Conservation (phyloP, 2,797 vertebrate genomes). For the Amblyopsis hoosieri region DNA sequence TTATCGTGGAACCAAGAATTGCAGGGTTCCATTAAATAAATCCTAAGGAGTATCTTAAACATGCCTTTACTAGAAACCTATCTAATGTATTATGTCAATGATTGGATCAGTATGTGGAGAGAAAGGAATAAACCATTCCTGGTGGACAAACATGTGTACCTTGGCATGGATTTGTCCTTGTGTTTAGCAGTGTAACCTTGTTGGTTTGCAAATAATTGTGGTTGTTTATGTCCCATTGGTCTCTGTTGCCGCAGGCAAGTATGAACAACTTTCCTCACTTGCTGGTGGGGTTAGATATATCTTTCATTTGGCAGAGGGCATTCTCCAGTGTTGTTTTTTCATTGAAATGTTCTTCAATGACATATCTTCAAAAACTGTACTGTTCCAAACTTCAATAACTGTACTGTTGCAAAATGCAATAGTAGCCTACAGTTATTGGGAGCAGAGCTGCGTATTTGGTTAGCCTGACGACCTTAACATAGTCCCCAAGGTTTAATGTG, state of each 20-base stretch:
- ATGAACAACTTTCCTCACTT: not conserved
- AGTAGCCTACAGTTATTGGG: conserved; percentile 7
- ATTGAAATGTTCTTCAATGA: conserved; percentile 2
- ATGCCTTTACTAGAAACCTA: too few species aligned
- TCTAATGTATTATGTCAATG: too few species aligned
- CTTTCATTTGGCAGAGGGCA: conserved; percentile 9
- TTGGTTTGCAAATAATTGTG: not conserved
- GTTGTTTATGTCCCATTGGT: conserved; percentile 26
- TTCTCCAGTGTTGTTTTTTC: conserved; percentile 6
- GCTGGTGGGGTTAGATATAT: not conserved
- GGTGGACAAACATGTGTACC: conserved; percentile 4
- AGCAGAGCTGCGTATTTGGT: not conserved
- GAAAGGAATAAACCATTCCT: too few species aligned
- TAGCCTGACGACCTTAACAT: not conserved
- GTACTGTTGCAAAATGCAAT: conserved; percentile 5
- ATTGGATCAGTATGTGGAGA: too few species aligned
- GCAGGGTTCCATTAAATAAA: too few species aligned
- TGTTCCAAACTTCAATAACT: not conserved
- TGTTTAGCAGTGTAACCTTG: conserved; percentile 36
- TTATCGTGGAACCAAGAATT: too few species aligned
- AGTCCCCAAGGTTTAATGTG: too few species aligned
- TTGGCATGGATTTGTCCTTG: conserved; percentile 12
- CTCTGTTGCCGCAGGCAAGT: conserved; percentile 1
- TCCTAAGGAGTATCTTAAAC: too few species aligned
- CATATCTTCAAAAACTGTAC: not conserved